phyloP scores from a whole-genome alignment of 2,113 vertebrate species.

The Holacanthus passer region DNA sequence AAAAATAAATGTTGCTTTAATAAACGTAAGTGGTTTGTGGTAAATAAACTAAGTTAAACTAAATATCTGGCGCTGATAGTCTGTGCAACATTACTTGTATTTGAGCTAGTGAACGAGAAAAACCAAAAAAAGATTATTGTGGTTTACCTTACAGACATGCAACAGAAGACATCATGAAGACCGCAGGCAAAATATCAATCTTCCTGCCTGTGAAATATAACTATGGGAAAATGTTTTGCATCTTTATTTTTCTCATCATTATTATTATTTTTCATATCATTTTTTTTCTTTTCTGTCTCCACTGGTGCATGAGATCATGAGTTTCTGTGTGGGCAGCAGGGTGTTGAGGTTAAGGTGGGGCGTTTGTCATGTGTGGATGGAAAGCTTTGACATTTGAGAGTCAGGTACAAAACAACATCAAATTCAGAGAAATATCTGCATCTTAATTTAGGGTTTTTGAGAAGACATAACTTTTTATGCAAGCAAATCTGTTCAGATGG shows the following conservation, averaged over 20 bases:
- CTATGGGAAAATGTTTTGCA: too few relatives aligned
- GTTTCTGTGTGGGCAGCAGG: neutral
- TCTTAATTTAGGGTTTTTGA: neutral
- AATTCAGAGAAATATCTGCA: neutral
- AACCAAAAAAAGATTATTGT: neutral
- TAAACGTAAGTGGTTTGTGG: neutral
- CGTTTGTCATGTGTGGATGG: neutral
- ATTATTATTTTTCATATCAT: too few relatives aligned
- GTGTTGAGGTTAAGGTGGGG: neutral
- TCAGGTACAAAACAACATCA: neutral
- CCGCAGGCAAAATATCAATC: neutral
- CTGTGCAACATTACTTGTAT: neutral
- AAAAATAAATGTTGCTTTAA: neutral
- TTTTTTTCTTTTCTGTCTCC: too few relatives aligned
- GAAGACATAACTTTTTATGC: neutral
- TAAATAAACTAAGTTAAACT: too few relatives aligned
- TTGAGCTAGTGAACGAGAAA: neutral
- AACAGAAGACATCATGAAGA: too few relatives aligned
- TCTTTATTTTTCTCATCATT: neutral
- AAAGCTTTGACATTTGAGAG: neutral
- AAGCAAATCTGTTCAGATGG: neutral
- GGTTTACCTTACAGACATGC: too few relatives aligned
- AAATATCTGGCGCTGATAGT: neutral
- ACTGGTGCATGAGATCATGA: neutral
- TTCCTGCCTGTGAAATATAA: constrained; percentile 1